Percentiles rank a stretch among this genome's conserved stretches.
Evolutionary conservation across 2,113 vertebrate species (phyloP).

Genomic region (Cyanocitta stelleri): DNA sequence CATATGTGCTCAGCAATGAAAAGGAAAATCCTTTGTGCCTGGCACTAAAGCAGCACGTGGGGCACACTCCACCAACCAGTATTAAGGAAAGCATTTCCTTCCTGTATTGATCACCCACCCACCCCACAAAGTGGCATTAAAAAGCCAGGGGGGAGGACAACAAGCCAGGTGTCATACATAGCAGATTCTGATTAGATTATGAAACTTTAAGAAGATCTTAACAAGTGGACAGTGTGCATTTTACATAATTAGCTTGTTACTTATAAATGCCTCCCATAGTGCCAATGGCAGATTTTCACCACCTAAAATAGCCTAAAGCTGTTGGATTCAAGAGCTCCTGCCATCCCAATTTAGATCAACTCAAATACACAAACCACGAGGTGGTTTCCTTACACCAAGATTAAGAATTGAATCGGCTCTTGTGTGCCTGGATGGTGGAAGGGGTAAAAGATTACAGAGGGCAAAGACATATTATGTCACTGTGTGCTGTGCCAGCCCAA

Average conservation of each 20-base stretch:
- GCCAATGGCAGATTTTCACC: constrained; percentile 53
- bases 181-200: constrained; percentile 54
- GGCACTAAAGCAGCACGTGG: not conserved
- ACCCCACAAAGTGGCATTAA: not conserved
- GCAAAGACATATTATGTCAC: constrained; percentile 27
- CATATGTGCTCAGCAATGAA: not conserved
- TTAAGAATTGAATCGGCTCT: constrained; percentile 49
- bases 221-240: constrained; percentile 46
- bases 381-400: constrained; percentile 26
- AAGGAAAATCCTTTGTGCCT: not conserved
- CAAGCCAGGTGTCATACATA: constrained; percentile 45
- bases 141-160: constrained; percentile 1
- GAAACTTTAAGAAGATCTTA: constrained; percentile 58
- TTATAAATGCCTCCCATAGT: constrained; percentile 40
- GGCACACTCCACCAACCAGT: not conserved
- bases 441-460: constrained; percentile 2
- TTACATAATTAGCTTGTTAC: constrained; percentile 60
- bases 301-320: constrained; percentile 61
- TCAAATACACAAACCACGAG: constrained; percentile 35
- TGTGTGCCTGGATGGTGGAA: constrained; percentile 41
- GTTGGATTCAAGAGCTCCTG: constrained; percentile 21
- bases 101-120: constrained; percentile 9
- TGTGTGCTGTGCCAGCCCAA: not conserved
- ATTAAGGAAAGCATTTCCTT: constrained; percentile 33
- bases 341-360: constrained; percentile 60